phyloP scores from a whole-genome alignment of 1,140 invertebrate species.

The Saccostrea cuccullata region DNA sequence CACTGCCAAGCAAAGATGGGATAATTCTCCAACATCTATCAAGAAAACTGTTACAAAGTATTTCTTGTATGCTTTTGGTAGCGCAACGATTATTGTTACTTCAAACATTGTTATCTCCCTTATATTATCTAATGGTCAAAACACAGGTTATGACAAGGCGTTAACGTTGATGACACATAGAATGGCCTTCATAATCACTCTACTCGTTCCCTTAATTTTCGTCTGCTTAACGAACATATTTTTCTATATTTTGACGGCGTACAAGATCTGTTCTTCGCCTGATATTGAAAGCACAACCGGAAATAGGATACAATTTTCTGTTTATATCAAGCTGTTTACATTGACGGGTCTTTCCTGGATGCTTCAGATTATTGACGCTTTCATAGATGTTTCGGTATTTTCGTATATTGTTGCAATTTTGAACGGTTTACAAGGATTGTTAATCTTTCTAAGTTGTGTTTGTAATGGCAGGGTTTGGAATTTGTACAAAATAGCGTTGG shows the following conservation, averaged over 20 bases:
- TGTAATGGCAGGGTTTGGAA: slow-evolving; percentile 9
- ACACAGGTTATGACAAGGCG: slow-evolving; percentile 20
- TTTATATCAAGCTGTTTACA: slow-evolving; percentile 48
- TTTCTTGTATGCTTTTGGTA: slow-evolving; percentile 36
- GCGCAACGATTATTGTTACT: slow-evolving; percentile 39
- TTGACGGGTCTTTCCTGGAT: slow-evolving; percentile 39
- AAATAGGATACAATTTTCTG: slow-evolving; percentile 35
- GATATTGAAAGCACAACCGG: background rate
- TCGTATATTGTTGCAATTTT: slow-evolving; percentile 13
- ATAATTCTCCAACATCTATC: background rate
- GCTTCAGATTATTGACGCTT: slow-evolving; percentile 41
- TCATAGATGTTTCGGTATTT: background rate
- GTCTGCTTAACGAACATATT: slow-evolving; percentile 25
- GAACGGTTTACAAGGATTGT: slow-evolving; percentile 40
- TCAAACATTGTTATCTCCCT: background rate
- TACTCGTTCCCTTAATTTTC: slow-evolving; percentile 32
- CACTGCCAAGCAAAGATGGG: background rate
- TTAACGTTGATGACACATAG: background rate
- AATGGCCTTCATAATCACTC: slow-evolving; percentile 23
- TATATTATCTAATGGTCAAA: background rate
- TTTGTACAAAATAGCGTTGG: background rate
- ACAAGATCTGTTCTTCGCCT: background rate
- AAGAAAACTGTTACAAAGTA: background rate
- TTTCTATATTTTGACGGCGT: slow-evolving; percentile 36
- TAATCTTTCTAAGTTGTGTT: slow-evolving; percentile 44